phyloP scores from a whole-genome alignment of 64 coral and sea anemone genomes.

The Montipora efflorescens region DNA sequence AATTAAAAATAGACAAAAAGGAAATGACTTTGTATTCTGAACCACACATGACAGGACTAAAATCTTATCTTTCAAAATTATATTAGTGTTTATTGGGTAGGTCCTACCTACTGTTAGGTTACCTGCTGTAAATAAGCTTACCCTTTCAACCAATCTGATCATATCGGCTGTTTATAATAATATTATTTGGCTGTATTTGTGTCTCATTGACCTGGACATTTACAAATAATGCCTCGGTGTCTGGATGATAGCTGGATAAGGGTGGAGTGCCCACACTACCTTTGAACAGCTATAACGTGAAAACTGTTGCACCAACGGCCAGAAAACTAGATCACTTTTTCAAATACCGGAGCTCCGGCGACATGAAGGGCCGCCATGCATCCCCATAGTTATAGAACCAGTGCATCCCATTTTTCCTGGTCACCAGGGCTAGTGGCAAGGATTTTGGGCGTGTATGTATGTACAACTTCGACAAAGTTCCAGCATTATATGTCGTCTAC shows the following conservation, averaged over 20 bases:
- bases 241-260: background rate
- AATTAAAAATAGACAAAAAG: conserved; percentile 23
- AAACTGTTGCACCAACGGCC: conserved; percentile 9
- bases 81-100: conserved; percentile 8
- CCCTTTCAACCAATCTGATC: conserved; percentile 4
- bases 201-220: conserved; percentile 13
- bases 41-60: conserved; percentile 11
- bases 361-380: background rate
- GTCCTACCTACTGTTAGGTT: conserved; percentile 3
- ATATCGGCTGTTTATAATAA: conserved; percentile 1
- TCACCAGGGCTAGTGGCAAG: background rate
- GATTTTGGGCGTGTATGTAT: background rate
- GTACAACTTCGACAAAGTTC: background rate
- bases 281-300: background rate
- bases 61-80: conserved; percentile 16
- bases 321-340: conserved; percentile 5
- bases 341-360: background rate
- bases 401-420: background rate
- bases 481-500: background rate
- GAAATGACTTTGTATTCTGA: conserved; percentile 18
- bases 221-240: background rate
- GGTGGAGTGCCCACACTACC: too few relatives aligned
- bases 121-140: conserved; percentile 13
- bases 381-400: background rate
- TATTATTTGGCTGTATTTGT: conserved; percentile 11